phyloP scores from a whole-genome alignment of 2,113 vertebrate genomes.

The Gadus macrocephalus region DNA sequence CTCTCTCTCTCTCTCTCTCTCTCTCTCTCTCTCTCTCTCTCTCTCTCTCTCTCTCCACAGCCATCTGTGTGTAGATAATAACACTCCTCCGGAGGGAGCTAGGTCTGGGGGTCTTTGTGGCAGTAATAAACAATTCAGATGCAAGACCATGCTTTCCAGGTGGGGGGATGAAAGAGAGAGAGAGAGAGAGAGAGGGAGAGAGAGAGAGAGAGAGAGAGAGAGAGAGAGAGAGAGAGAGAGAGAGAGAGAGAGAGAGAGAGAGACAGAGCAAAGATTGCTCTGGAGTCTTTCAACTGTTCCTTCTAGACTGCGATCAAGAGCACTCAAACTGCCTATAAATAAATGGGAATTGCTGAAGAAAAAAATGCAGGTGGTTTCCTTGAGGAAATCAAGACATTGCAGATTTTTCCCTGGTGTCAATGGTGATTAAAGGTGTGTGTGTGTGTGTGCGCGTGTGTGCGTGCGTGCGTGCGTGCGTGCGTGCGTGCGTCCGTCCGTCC shows the following conservation, averaged over 20 bases:
- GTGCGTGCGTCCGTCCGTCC: no score
- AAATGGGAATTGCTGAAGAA: slow-evolving; percentile 6
- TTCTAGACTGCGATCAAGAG: slow-evolving; percentile 32
- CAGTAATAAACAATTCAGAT: slow-evolving; percentile 57
- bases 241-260: background rate
- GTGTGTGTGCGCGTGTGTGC: background rate
- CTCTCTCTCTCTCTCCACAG: slow-evolving; percentile 29
- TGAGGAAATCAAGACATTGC: background rate
- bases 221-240: background rate
- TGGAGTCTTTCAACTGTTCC: slow-evolving; percentile 23
- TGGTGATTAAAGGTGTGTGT: background rate
- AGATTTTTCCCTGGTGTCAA: background rate
- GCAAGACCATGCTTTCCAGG: slow-evolving; percentile 40
- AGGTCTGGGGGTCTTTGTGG: slow-evolving; percentile 38
- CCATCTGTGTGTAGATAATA: slow-evolving; percentile 54
- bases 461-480: background rate
- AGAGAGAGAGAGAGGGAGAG: background rate
- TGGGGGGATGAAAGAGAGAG: background rate
- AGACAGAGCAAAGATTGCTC: slow-evolving; percentile 18
- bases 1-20: background rate
- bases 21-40: slow-evolving; percentile 20
- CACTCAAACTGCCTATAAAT: slow-evolving; percentile 8
- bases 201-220: background rate
- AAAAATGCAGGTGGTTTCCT: no score
- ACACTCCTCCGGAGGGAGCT: slow-evolving; percentile 42